A percentile compares a stretch with the other conserved stretches of the same genome.
Evolutionary conservation across 2,888 invertebrate genomes (phyloP).

Genomic region (Agrypnus murinus): DNA sequence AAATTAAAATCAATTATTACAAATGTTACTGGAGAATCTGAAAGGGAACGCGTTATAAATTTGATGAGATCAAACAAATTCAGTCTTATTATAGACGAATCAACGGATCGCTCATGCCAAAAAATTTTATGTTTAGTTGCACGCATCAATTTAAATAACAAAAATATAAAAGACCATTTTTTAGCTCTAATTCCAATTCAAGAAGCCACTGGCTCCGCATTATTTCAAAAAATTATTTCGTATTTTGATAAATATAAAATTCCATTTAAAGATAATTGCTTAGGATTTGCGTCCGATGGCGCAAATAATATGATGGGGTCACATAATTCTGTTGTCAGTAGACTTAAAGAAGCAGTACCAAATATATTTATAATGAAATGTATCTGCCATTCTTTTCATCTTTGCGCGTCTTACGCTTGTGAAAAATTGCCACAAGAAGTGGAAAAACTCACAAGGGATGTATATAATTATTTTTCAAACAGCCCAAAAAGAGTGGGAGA

Average conservation of each 20-base stretch:
- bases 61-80: slow-evolving; percentile 9
- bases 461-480: slow-evolving; percentile 33
- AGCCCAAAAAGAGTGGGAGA: too few relatives aligned
- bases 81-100: too few relatives aligned
- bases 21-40: not conserved
- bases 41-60: slow-evolving; percentile 5
- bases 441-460: slow-evolving; percentile 9
- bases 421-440: slow-evolving; percentile 1
- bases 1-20: not conserved
- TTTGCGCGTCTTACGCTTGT: slow-evolving; percentile 24
- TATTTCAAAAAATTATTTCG: slow-evolving; percentile 28
- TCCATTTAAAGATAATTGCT: too few relatives aligned
- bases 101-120: slow-evolving; percentile 20
- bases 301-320: slow-evolving; percentile 50
- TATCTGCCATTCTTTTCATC: too few relatives aligned
- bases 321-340: slow-evolving; percentile 45
- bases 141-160: slow-evolving; percentile 16
- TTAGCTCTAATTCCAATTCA: slow-evolving; percentile 32
- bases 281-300: slow-evolving; percentile 52
- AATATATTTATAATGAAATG: slow-evolving; percentile 47
- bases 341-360: slow-evolving; percentile 40
- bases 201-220: slow-evolving; percentile 33
- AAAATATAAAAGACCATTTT: slow-evolving; percentile 40
- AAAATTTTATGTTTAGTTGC: slow-evolving; percentile 24
- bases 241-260: too few relatives aligned